These are phyloP conservation scores for Atlantisia rogersi DNA, from an alignment of 2,113 vertebrate genomes.

Conservation along the genomic window DNA sequence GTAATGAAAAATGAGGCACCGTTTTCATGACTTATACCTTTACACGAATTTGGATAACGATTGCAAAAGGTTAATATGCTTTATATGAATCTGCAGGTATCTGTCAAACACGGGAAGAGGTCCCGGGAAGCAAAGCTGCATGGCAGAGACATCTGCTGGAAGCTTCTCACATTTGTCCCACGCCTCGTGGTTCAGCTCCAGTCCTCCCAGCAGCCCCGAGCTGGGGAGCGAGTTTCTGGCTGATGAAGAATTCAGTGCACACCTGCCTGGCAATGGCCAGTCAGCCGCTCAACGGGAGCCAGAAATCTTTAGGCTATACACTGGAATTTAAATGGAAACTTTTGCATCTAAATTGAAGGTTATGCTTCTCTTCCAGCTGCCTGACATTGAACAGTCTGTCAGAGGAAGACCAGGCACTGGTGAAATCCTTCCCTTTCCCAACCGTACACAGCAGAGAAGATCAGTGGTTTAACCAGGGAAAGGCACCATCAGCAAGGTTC, in stretches of 20 bases:
- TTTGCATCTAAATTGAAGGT: slow-evolving; percentile 17
- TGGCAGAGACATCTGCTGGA: slow-evolving; percentile 67
- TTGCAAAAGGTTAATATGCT: slow-evolving; percentile 40
- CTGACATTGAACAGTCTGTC: slow-evolving; percentile 6
- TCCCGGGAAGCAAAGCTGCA: not conserved
- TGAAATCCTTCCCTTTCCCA: not conserved
- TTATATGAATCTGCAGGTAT: slow-evolving; percentile 22
- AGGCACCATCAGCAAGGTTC: not conserved
- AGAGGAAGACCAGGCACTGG: not conserved
- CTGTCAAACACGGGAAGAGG: not conserved
- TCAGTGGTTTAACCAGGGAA: not conserved
- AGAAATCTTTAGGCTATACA: not conserved
- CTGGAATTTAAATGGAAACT: slow-evolving; percentile 38
- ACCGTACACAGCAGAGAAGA: not conserved
- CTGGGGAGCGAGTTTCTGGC: not conserved
- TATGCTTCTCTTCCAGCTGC: not conserved
- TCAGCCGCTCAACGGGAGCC: not conserved
- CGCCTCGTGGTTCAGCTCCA: accelerated
- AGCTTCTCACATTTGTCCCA: not conserved
- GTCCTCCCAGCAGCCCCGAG: accelerated
- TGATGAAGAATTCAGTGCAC: not conserved
- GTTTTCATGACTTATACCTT: slow-evolving; percentile 13
- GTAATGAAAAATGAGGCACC: slow-evolving; percentile 11
- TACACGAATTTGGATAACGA: slow-evolving; percentile 38
- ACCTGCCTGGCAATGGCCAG: not conserved